Evolutionary conservation across 2,113 vertebrate genomes (phyloP).

Genomic region (Micronycteris hirsuta): DNA sequence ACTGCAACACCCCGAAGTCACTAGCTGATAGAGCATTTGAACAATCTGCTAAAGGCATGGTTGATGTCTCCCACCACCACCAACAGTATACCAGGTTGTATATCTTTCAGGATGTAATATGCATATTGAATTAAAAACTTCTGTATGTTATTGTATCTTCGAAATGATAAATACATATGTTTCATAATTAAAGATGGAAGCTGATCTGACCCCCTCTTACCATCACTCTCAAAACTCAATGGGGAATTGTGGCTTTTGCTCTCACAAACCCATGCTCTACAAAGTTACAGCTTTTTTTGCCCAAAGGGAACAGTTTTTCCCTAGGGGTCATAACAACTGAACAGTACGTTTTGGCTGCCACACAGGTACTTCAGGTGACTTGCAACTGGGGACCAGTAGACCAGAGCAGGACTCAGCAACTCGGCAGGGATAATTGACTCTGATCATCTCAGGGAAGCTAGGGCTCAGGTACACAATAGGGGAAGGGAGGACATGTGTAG

Average conservation of each 20-base stretch:
- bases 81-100: too few relatives aligned
- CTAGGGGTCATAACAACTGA: background rate
- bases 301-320: background rate
- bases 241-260: background rate
- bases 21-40: background rate
- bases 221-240: background rate
- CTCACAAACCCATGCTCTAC: background rate
- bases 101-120: background rate
- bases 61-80: background rate
- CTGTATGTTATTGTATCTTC: background rate
- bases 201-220: background rate
- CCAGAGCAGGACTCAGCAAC: background rate
- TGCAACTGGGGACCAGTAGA: background rate
- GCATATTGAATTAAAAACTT: background rate
- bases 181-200: background rate
- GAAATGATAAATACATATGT: background rate
- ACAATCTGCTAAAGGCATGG: background rate
- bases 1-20: background rate
- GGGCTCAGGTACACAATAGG: too few relatives aligned
- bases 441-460: background rate
- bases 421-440: background rate
- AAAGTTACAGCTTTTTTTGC: background rate
- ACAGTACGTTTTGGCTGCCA: background rate
- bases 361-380: background rate
- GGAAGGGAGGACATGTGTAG: background rate